phyloP scores from a whole-genome alignment of 2,113 vertebrate genomes.

The Leptobrachium ailaonicum region DNA sequence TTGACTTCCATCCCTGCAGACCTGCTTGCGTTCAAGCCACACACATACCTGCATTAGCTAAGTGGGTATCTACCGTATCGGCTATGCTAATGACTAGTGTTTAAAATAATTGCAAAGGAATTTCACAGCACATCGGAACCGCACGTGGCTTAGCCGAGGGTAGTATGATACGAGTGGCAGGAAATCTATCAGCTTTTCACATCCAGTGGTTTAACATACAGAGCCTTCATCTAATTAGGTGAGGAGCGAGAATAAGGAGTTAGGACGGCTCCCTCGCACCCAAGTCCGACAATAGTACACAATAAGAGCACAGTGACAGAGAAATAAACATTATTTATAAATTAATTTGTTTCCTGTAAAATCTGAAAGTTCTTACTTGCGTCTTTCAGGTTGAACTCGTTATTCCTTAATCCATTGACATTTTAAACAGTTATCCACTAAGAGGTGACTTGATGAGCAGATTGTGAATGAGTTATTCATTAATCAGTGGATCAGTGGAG shows the following conservation, averaged over 20 bases:
- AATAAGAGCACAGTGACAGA: constrained; percentile 66
- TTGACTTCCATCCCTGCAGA: constrained; percentile 32
- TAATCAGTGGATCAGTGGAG: no score
- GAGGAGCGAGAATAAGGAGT: background rate
- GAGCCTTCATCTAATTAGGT: constrained; percentile 14
- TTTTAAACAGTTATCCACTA: no score
- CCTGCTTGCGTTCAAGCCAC: background rate
- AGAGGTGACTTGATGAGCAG: no score
- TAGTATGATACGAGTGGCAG: constrained; percentile 10
- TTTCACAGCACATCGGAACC: background rate
- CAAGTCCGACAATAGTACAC: constrained; percentile 47
- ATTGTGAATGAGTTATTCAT: no score
- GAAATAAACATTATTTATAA: constrained; percentile 31
- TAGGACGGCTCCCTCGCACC: background rate
- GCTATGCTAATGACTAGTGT: constrained; percentile 17
- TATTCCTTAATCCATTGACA: no score
- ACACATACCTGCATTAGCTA: constrained; percentile 2
- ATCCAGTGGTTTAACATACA: constrained; percentile 52
- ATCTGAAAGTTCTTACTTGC: no score
- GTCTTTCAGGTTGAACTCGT: no score
- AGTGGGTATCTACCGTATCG: constrained; percentile 1
- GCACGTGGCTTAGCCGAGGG: background rate
- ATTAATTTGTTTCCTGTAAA: no score
- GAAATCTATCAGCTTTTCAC: constrained; percentile 38
- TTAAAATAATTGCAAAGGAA: constrained; percentile 27